These are phyloP conservation scores for Catocala nupta DNA, from an alignment of 2,888 invertebrate species.

Conservation along the genomic window DNA sequence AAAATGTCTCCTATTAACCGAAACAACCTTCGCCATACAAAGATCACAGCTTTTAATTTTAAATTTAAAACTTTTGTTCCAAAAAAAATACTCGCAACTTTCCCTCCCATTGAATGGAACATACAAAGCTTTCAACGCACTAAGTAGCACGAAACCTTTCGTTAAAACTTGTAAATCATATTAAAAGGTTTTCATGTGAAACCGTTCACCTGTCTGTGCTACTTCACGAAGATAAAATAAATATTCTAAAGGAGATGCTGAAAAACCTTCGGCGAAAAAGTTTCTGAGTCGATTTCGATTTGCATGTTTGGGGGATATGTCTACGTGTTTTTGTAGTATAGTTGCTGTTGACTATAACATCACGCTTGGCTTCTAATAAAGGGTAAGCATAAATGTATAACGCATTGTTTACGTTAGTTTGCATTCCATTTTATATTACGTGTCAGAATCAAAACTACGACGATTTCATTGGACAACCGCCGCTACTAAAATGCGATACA, in stretches of 20 bases:
- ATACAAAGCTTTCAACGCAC: slow-evolving; percentile 54
- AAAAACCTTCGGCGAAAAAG: slow-evolving; percentile 33
- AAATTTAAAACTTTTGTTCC: slow-evolving; percentile 30
- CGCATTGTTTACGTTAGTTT: too few species aligned
- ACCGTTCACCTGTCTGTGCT: slow-evolving; percentile 55
- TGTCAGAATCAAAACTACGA: too few species aligned
- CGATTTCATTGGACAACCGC: too few species aligned
- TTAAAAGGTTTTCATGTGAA: slow-evolving; percentile 65
- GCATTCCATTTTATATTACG: too few species aligned
- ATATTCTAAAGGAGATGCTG: slow-evolving; percentile 44
- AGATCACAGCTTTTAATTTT: slow-evolving; percentile 6
- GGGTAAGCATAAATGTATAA: too few species aligned
- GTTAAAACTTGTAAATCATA: slow-evolving; percentile 65
- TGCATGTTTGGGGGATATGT: slow-evolving; percentile 11
- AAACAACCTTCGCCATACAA: too few species aligned
- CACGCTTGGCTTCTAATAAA: too few species aligned
- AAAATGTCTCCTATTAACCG: too few species aligned
- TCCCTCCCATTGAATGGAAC: slow-evolving; percentile 34
- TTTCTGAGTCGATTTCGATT: slow-evolving; percentile 26
- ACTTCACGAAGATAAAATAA: slow-evolving; percentile 52
- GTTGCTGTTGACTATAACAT: too few species aligned
- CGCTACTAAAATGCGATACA: too few species aligned
- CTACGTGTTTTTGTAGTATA: not conserved
- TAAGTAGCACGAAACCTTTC: slow-evolving; percentile 54
- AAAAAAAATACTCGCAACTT: too few species aligned